phyloP scores from a whole-genome alignment of 2,113 vertebrate genomes.

The Oreocharis arfaki region DNA sequence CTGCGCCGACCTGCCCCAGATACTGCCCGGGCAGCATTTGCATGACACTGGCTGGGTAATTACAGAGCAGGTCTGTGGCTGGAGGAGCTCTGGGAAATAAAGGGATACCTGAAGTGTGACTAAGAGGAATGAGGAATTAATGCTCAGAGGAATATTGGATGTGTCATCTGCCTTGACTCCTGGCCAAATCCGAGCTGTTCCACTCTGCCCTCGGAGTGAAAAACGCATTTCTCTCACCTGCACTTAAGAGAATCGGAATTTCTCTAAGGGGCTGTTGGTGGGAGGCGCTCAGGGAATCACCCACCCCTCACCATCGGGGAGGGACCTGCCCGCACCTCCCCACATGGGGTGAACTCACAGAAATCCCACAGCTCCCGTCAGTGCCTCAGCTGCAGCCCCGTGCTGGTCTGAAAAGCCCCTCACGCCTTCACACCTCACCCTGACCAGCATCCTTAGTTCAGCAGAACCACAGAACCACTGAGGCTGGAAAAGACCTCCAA shows the following conservation, averaged over 20 bases:
- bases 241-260: not conserved
- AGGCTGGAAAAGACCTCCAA: not conserved
- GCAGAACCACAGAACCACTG: not conserved
- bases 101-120: constrained; percentile 44
- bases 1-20: constrained; percentile 18
- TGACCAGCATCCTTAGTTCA: accelerated
- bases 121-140: not conserved
- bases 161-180: constrained; percentile 4
- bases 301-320: not conserved
- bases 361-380: not conserved
- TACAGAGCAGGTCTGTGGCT: constrained; percentile 1
- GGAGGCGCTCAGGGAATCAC: not conserved
- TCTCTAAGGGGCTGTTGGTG: not conserved
- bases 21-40: not conserved
- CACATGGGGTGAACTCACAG: not conserved
- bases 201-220: not conserved
- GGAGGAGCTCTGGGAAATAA: not conserved
- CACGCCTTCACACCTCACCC: not conserved
- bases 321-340: not conserved
- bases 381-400: not conserved
- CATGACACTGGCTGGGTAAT: constrained; percentile 1
- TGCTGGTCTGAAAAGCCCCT: not conserved
- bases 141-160: not conserved
- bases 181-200: not conserved
- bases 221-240: not conserved